These are phyloP conservation scores for Chalcosyrphus nemorum DNA, from an alignment of 2,888 invertebrate genomes.

Conservation along the genomic window DNA sequence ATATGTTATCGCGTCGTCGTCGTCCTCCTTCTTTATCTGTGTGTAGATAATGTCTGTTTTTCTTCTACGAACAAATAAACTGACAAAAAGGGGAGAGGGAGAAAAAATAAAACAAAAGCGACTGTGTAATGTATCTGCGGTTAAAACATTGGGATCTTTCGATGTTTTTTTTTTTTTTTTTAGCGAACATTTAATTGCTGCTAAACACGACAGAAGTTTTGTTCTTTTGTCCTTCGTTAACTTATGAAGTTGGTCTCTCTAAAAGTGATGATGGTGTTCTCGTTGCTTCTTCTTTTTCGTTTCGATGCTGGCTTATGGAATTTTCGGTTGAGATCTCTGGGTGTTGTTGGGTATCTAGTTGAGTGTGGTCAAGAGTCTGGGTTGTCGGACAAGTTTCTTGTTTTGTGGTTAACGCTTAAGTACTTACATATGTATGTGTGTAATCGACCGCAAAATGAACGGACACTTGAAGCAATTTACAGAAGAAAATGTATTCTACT, in stretches of 20 bases:
- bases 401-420: slow-evolving; percentile 4
- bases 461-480: neutral
- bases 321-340: neutral
- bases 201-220: slow-evolving; percentile 32
- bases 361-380: slow-evolving; percentile 34
- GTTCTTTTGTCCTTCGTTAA: slow-evolving; percentile 16
- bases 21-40: neutral
- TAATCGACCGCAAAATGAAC: neutral
- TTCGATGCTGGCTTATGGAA: neutral
- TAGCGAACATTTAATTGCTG: slow-evolving; percentile 34
- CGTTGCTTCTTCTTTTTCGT: neutral
- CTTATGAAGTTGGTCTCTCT: neutral
- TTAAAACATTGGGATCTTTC: slow-evolving; percentile 16
- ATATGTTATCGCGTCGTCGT: neutral
- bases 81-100: neutral
- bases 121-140: slow-evolving; percentile 32
- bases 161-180: too few species aligned
- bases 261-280: neutral
- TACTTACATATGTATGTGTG: neutral
- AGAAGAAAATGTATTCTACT: too few species aligned
- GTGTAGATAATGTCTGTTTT: neutral
- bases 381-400: slow-evolving; percentile 10
- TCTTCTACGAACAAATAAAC: neutral
- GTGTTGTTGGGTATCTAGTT: neutral
- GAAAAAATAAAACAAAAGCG: neutral